phyloP scores from a whole-genome alignment of 2,797 vertebrate genomes.

The Hypotaenidia okinawae region DNA sequence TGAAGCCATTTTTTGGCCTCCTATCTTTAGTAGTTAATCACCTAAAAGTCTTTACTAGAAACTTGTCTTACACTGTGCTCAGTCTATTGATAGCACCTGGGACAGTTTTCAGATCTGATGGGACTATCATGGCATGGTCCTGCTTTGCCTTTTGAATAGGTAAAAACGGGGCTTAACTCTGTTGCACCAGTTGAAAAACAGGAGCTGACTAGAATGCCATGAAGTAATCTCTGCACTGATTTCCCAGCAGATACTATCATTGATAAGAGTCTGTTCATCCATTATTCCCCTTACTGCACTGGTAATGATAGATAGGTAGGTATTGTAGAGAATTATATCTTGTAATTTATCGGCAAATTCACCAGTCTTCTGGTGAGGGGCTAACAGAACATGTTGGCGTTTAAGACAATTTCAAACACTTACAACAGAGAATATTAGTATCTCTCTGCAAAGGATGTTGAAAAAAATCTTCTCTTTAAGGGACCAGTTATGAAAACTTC shows the following conservation, averaged over 20 bases:
- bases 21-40: background rate
- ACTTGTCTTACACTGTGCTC: background rate
- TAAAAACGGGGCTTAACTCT: background rate
- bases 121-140: background rate
- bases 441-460: background rate
- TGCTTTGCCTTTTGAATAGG: background rate
- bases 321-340: background rate
- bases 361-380: background rate
- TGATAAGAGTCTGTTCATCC: background rate
- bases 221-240: background rate
- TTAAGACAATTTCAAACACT: background rate
- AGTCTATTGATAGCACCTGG: background rate
- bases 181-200: background rate
- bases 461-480: background rate
- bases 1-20: background rate
- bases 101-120: background rate
- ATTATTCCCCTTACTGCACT: background rate
- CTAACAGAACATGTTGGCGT: background rate
- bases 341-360: background rate
- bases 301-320: background rate
- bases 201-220: background rate
- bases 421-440: background rate
- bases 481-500: background rate
- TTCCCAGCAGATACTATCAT: background rate
- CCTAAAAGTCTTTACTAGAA: background rate